Evolutionary conservation across 2,113 vertebrate genomes (phyloP).

Genomic region (Pristiophorus japonicus): DNA sequence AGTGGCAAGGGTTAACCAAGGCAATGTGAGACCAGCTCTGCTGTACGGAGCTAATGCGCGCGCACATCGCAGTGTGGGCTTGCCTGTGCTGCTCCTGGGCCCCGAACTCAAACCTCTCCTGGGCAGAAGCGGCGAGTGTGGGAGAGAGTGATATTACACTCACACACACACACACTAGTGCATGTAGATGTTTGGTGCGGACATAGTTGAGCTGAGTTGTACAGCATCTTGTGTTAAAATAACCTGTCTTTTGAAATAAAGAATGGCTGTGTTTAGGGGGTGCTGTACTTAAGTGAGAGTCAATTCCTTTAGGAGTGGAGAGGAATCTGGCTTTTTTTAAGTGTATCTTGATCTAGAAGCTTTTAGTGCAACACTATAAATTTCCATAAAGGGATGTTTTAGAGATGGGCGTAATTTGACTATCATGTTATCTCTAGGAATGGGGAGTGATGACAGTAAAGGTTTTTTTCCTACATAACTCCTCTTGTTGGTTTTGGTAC

Average conservation of each 20-base stretch:
- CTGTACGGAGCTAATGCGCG: no score
- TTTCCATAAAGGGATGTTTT: neutral
- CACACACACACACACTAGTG: no score
- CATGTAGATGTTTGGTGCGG: neutral
- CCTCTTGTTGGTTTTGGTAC: neutral
- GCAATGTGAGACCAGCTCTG: no score
- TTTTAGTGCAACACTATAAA: neutral
- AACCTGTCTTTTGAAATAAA: neutral
- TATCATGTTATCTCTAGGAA: neutral
- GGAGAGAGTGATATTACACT: no score
- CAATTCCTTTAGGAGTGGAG: neutral
- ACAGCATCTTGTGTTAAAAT: neutral
- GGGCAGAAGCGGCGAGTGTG: no score
- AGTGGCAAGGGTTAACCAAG: no score
- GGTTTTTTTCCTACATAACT: neutral
- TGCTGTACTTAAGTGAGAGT: neutral
- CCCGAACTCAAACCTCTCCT: no score
- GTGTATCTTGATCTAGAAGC: neutral
- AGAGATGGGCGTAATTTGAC: neutral
- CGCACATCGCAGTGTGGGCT: no score
- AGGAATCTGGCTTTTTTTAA: no score
- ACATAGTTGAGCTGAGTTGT: neutral
- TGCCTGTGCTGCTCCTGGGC: no score
- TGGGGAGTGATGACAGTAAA: neutral
- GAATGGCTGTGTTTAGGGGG: neutral